A percentile compares a stretch with the other conserved stretches of the same genome.
These are phyloP conservation scores for Xenentodon cancila DNA, from an alignment of 2,797 vertebrate species.

Conservation along the genomic window DNA sequence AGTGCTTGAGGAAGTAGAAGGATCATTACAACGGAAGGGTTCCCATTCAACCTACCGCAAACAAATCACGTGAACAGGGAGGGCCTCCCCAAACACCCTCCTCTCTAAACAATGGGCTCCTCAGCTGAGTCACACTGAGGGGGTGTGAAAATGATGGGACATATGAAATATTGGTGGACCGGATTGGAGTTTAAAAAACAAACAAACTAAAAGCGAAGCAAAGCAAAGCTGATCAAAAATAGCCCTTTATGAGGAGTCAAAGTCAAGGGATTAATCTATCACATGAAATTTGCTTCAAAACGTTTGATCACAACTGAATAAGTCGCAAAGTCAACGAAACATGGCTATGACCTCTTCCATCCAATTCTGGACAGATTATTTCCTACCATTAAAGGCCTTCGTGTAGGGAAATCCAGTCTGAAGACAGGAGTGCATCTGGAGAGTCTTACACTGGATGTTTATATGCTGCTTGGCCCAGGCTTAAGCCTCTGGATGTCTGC, in stretches of 20 bases:
- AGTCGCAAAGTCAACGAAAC: constrained; percentile 14
- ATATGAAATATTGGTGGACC: constrained; percentile 20
- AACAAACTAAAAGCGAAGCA: not conserved
- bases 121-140: constrained; percentile 61
- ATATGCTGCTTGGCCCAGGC: constrained; percentile 68
- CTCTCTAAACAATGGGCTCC: constrained; percentile 55
- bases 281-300: not conserved
- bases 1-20: constrained; percentile 86
- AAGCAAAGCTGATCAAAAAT: constrained; percentile 5
- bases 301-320: constrained; percentile 9
- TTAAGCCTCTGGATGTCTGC: constrained; percentile 77
- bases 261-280: constrained; percentile 9
- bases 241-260: not conserved
- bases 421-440: constrained; percentile 77
- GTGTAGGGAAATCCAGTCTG: constrained; percentile 63
- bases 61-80: constrained; percentile 74
- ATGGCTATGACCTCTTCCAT: constrained; percentile 42
- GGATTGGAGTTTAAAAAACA: not conserved
- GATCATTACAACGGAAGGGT: constrained; percentile 73
- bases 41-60: constrained; percentile 80
- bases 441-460: constrained; percentile 80
- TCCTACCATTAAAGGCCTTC: constrained; percentile 72
- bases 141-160: constrained; percentile 39
- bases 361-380: constrained; percentile 54
- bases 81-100: constrained; percentile 14